Conservation (phyloP, 2,888 invertebrate genomes). For the Thereva unica region DNA sequence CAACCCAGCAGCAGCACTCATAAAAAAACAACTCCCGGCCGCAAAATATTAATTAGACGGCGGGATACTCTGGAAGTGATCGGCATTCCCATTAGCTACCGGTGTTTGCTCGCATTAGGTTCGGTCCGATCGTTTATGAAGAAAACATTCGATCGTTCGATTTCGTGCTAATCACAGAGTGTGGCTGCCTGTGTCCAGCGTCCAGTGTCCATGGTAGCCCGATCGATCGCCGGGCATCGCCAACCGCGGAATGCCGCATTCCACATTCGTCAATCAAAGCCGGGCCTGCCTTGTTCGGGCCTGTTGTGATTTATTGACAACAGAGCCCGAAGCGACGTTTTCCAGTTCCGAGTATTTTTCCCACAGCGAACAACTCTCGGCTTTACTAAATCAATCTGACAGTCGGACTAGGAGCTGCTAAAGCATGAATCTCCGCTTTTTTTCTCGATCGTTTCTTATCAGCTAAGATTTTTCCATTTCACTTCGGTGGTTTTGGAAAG, state of each 20-base stretch:
- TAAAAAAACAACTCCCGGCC: constrained; percentile 6
- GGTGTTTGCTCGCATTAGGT: constrained; percentile 19
- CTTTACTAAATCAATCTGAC: constrained; percentile 4
- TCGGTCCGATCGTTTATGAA: background rate
- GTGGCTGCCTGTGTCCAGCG: constrained; percentile 3
- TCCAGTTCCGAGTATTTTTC: constrained; percentile 26
- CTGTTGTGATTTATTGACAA: constrained; percentile 20
- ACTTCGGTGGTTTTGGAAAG: too few species aligned
- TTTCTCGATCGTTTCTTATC: too few species aligned
- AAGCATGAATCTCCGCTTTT: too few species aligned
- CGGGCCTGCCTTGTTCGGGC: constrained; percentile 2
- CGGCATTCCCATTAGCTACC: constrained; percentile 31
- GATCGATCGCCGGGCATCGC: background rate
- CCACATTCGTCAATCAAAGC: background rate
- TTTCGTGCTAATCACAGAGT: constrained; percentile 13
- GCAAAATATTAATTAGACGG: constrained; percentile 31
- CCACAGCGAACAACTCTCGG: constrained; percentile 2
- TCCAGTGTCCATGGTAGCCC: background rate
- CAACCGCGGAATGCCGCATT: background rate
- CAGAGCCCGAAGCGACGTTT: constrained; percentile 11
- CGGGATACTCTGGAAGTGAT: constrained; percentile 11
- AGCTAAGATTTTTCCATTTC: too few species aligned
- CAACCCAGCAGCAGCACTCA: too few species aligned
- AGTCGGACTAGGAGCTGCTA: background rate
- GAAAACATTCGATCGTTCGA: constrained; percentile 20